phyloP scores from a whole-genome alignment of 2,113 vertebrate species.

The Martes martes region DNA sequence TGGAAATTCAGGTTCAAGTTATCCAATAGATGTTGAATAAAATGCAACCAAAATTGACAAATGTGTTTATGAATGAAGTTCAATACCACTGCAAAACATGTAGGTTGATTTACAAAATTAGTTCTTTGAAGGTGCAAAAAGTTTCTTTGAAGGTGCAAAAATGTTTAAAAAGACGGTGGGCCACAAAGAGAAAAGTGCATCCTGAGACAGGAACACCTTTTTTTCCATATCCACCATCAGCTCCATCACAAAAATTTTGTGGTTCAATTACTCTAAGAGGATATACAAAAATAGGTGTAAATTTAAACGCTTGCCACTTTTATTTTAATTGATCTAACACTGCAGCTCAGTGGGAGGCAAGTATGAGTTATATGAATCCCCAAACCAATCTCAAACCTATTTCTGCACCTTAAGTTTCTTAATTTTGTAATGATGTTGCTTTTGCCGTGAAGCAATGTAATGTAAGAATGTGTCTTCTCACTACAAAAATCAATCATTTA shows the following conservation, averaged over 20 bases:
- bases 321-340: background rate
- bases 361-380: background rate
- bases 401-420: background rate
- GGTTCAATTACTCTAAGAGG: background rate
- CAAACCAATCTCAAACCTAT: background rate
- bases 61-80: constrained; percentile 20
- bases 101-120: background rate
- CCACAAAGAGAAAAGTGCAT: background rate
- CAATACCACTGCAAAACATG: background rate
- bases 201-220: background rate
- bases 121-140: background rate
- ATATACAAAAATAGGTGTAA: background rate
- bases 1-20: background rate
- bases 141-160: background rate
- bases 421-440: background rate
- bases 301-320: background rate
- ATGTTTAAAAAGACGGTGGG: background rate
- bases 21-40: background rate
- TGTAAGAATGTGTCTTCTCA: background rate
- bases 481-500: background rate
- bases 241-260: background rate
- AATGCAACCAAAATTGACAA: constrained; percentile 11
- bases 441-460: background rate
- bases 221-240: background rate
- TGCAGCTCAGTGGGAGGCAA: background rate